phyloP scores from a whole-genome alignment of 2,888 invertebrate species.

The Dolomedes plantarius region DNA sequence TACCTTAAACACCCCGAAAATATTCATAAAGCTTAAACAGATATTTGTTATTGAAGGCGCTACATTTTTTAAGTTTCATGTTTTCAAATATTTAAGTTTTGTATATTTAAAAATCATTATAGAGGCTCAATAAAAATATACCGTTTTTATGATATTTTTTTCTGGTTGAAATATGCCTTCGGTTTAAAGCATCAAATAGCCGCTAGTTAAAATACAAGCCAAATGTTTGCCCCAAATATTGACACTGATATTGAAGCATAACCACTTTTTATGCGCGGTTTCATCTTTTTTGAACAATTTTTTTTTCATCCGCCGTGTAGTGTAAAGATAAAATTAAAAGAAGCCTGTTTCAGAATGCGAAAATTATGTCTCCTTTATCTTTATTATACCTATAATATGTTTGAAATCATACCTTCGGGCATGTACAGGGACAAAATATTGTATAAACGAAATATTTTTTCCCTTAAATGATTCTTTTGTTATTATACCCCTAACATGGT shows the following conservation, averaged over 20 bases:
- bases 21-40: background rate
- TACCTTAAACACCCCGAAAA: background rate
- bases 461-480: constrained; percentile 19
- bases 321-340: background rate
- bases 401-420: constrained; percentile 33
- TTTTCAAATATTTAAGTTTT: constrained; percentile 19
- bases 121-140: constrained; percentile 20
- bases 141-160: background rate
- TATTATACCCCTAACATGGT: constrained; percentile 8
- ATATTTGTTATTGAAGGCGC: background rate
- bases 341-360: constrained; percentile 17
- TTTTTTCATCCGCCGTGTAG: background rate
- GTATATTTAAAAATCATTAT: constrained; percentile 11
- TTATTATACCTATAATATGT: constrained; percentile 11
- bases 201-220: constrained; percentile 33
- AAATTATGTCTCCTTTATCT: constrained; percentile 13
- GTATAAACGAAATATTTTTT: background rate
- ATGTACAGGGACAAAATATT: constrained; percentile 23
- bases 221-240: constrained; percentile 62
- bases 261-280: constrained; percentile 3
- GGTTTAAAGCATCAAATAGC: constrained; percentile 32
- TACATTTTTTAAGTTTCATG: background rate
- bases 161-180: background rate
- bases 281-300: background rate
- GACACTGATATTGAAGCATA: constrained; percentile 43